A percentile compares a stretch with the other conserved stretches of the same genome.
These are phyloP conservation scores for Heliothis subflexa DNA, from an alignment of 1,140 invertebrate species.

Conservation along the genomic window DNA sequence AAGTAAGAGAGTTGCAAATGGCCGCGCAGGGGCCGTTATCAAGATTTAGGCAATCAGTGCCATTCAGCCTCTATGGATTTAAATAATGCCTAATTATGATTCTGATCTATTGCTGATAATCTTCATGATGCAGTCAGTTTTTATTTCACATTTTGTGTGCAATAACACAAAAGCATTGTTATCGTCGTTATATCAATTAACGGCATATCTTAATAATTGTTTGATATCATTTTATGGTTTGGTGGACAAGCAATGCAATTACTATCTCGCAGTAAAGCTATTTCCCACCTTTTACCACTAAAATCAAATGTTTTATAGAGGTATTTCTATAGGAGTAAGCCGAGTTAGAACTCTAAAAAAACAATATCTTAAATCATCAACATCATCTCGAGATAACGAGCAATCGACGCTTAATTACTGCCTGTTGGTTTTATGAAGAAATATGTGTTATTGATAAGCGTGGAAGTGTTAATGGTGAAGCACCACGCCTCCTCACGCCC, in stretches of 20 bases:
- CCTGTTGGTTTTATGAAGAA: slow-evolving; percentile 52
- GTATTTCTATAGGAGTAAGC: not conserved
- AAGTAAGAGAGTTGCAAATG: slow-evolving; percentile 30
- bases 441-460: slow-evolving; percentile 57
- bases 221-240: no score
- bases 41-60: slow-evolving; percentile 77
- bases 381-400: not conserved
- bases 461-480: slow-evolving; percentile 52
- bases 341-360: no score
- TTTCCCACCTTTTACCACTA: no score
- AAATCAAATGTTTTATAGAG: not conserved
- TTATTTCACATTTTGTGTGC: not conserved
- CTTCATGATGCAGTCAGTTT: not conserved
- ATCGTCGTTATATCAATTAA: no score
- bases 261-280: no score
- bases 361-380: slow-evolving; percentile 24
- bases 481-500: slow-evolving; percentile 63
- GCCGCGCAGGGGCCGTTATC: slow-evolving; percentile 67
- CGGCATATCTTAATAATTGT: no score
- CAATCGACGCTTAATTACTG: slow-evolving; percentile 33
- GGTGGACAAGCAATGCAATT: no score
- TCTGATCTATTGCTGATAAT: slow-evolving; percentile 34
- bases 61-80: slow-evolving; percentile 59
- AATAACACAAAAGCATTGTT: no score
- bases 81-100: slow-evolving; percentile 55